Conservation (phyloP, 2,113 vertebrate genomes). For the Xenus cinereus region DNA sequence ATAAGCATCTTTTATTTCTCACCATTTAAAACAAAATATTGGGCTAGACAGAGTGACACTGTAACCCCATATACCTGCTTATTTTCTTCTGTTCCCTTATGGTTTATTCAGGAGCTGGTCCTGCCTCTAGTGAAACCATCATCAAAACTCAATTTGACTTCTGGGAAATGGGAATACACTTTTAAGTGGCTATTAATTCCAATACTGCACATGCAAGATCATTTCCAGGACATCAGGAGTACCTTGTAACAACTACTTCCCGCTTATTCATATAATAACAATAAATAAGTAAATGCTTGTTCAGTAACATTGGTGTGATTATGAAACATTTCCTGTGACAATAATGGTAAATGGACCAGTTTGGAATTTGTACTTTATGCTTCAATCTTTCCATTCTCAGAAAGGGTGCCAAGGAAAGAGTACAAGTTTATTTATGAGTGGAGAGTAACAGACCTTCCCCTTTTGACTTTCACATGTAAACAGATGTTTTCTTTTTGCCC, state of each 20-base stretch:
- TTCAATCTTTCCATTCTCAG: neutral
- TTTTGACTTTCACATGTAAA: neutral
- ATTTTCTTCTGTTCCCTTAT: neutral
- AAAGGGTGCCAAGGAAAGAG: rapidly evolving
- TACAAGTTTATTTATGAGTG: neutral
- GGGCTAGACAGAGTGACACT: neutral
- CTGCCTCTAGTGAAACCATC: slow-evolving; percentile 3
- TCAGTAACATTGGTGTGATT: neutral
- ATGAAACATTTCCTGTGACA: neutral
- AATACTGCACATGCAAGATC: neutral
- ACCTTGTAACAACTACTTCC: neutral
- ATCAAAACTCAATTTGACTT: slow-evolving; percentile 34
- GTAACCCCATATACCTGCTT: neutral
- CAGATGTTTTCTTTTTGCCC: neutral
- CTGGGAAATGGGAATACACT: neutral
- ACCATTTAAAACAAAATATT: slow-evolving; percentile 6
- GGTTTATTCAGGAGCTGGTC: slow-evolving; percentile 4
- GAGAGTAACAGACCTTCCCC: neutral
- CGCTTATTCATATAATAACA: neutral
- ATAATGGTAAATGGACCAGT: neutral
- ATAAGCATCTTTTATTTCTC: neutral
- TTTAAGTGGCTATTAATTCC: slow-evolving; percentile 22
- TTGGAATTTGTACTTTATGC: neutral
- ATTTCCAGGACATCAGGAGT: neutral
- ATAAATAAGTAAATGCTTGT: neutral